Conservation (phyloP, 2,888 invertebrate species). For the Marasmarcha lunaedactyla region DNA sequence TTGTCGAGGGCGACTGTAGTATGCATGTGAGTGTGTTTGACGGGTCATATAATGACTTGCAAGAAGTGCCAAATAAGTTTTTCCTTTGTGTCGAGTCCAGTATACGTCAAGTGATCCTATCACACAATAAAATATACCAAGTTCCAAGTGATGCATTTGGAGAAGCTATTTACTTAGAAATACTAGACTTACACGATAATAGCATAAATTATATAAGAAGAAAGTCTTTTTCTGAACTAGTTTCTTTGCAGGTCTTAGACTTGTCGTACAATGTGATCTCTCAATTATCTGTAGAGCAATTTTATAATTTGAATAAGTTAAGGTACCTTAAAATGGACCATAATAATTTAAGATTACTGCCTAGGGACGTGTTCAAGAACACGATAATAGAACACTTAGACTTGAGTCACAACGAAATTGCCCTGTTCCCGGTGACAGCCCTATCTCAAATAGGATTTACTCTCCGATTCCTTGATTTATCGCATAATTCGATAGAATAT, state of each 20-base stretch:
- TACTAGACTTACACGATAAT: conserved; percentile 80
- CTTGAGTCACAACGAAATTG: conserved; percentile 81
- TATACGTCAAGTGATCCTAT: conserved; percentile 77
- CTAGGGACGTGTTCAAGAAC: conserved; percentile 83
- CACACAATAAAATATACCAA: conserved; percentile 78
- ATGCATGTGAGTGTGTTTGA: conserved; percentile 78
- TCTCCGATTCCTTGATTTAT: conserved; percentile 81
- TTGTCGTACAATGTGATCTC: conserved; percentile 81
- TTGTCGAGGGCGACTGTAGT: conserved; percentile 53
- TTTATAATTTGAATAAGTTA: conserved; percentile 80
- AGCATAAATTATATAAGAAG: conserved; percentile 78
- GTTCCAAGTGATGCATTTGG: conserved; percentile 82
- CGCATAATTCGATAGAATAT: conserved; percentile 85
- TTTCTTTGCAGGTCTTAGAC: conserved; percentile 82
- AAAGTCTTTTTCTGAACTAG: conserved; percentile 81
- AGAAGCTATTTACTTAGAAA: conserved; percentile 76
- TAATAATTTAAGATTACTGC: conserved; percentile 79
- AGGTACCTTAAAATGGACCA: conserved; percentile 79
- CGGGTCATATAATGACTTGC: conserved; percentile 76
- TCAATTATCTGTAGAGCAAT: conserved; percentile 83
- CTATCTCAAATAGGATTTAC: conserved; percentile 85
- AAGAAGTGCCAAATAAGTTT: conserved; percentile 74
- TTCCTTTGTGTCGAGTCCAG: conserved; percentile 74
- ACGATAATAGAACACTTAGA: conserved; percentile 85
- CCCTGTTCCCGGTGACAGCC: conserved; percentile 82